Base-by-base conservation (phyloP, 2,113 vertebrate species). In the Ibidorhyncha struthersii region DNA sequence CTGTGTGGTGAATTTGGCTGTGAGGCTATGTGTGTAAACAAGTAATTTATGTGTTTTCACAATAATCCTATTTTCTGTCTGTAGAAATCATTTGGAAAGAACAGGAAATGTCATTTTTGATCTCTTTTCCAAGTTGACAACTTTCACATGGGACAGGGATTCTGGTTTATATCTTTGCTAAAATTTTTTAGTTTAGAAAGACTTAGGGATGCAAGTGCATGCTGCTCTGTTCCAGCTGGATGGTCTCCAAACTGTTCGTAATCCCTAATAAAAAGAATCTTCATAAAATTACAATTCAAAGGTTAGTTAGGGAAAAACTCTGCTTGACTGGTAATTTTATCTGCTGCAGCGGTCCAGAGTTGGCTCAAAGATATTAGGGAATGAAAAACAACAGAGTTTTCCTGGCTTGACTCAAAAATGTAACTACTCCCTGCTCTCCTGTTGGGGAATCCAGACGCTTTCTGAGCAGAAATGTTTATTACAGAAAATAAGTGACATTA, bases 91-190 rank as follows among this genome's bases (percentile, higher is more conserved):
- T 74, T 63, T 72, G 55, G 32, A 47, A 73, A 65, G 12, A 56
- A 34, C n/a, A n/a, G 67, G 36, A 87, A 89, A 71, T 36, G 18
- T 52, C 9, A 16, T 41, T 82, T 74, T 58, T 81, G 10, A 2
- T 4, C 47, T 69, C 29, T 53, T 61, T 81, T 70, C 74, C 41
- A 70, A 76, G 45, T 65, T 86, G 83, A 50, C 77, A 67, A 38
- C 50, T 17, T 76, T 55, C 43, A 22, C 6, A 32, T 30, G 38
- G 40, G 38, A 65, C 41, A 65, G 43, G 29, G 32, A 27, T 91
- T 82, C 59, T 97, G 70, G 61, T 93, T 92, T 82, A 90, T 84
- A 89, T 58, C 47, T 95, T 61, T 61, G 50, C 61, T 74, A 84
- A 66, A 56, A 21, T n/a, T 32, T 87, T 93, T 93, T 72, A 86